Base-by-base conservation (phyloP, 2,888 invertebrate species). In the Anthophora plumipes region DNA sequence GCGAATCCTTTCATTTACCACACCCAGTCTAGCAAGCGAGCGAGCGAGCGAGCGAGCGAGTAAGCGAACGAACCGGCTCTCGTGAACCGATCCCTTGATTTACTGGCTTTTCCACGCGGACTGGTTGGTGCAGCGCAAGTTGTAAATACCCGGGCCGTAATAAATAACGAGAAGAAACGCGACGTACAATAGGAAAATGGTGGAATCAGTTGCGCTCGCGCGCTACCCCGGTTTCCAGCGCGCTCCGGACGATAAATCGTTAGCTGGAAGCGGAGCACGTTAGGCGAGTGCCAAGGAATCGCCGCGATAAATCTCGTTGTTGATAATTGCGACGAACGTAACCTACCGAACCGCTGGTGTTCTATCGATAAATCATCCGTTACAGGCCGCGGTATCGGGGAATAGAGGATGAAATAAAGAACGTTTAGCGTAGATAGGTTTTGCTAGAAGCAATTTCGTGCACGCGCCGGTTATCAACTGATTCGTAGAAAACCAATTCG, bases 311-410 rank as follows among this genome's bases (percentile, higher is more conserved):
- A 82, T 82, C 81, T 80, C 20, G 52, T 63, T 74, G 79, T 74
- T 74, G 79, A 79, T 81, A 81, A 81, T 79, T 81, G 66, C 70
- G 46, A 67, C 46, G 63, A 74, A 74, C 66, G 57, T 52, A 55
- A 43, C 39, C 17, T 11, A 8, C 63, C 39, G n/a, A 50, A 14
- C 57, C 61, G 20, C 60, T 20, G 63, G 8, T 17, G 8, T 41
- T 22, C 22, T 57, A 59, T 77, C 60, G 63, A 77, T 77, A 80
- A 80, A 80, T 82, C 76, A 63, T 71, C 22, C 63, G n/a, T 17
- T 25, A 46, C 4, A 64, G 17, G 17, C 59, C 25, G 48, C 22
- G 8, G 46, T 6, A 43, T 43, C 41, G 41, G 20, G 9, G 37
- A 39, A 39, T n/a, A 37, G 3, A 37, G 37, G 14, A 3, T 0